A percentile compares a stretch with the other conserved stretches of the same genome.
Evolutionary conservation across 2,888 invertebrate genomes (phyloP).

Genomic region (Agonum fuliginosum): DNA sequence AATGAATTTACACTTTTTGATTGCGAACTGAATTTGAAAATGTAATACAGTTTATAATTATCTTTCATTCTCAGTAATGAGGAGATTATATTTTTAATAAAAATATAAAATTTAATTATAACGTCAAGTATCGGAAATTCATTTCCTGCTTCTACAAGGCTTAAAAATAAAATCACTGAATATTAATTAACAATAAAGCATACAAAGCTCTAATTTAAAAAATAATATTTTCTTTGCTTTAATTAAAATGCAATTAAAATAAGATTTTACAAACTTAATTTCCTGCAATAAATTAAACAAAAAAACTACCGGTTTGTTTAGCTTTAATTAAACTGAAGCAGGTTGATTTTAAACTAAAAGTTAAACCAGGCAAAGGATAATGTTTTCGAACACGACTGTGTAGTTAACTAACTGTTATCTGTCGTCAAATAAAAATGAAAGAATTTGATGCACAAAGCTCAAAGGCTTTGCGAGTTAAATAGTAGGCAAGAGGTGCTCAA

Average conservation of each 20-base stretch:
- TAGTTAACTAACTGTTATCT: slow-evolving; percentile 49
- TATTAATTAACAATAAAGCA: slow-evolving; percentile 38
- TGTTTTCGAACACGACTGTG: slow-evolving; percentile 46
- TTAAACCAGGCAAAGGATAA: neutral
- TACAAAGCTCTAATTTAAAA: slow-evolving; percentile 30
- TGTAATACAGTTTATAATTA: neutral
- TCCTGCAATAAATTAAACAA: slow-evolving; percentile 48
- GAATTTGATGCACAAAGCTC: slow-evolving; percentile 29
- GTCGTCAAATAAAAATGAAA: slow-evolving; percentile 33
- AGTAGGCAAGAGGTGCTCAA: neutral
- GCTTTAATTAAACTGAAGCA: slow-evolving; percentile 49
- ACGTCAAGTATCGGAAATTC: slow-evolving; percentile 39
- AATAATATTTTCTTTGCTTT: slow-evolving; percentile 44
- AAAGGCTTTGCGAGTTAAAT: neutral
- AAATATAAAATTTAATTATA: slow-evolving; percentile 25
- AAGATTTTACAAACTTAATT: slow-evolving; percentile 53
- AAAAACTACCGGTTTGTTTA: slow-evolving; percentile 41
- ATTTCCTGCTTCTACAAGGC: slow-evolving; percentile 12
- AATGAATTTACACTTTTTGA: slow-evolving; percentile 33
- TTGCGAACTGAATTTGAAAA: slow-evolving; percentile 14
- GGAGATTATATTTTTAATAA: neutral
- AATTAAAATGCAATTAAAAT: slow-evolving; percentile 50
- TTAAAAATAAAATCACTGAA: slow-evolving; percentile 39
- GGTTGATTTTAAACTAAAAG: slow-evolving; percentile 12
- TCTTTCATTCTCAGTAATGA: neutral